A percentile compares a stretch with the other conserved stretches of the same genome.
Evolutionary conservation across 2,797 vertebrate species (phyloP).

Genomic region (Antennarius maculatus): DNA sequence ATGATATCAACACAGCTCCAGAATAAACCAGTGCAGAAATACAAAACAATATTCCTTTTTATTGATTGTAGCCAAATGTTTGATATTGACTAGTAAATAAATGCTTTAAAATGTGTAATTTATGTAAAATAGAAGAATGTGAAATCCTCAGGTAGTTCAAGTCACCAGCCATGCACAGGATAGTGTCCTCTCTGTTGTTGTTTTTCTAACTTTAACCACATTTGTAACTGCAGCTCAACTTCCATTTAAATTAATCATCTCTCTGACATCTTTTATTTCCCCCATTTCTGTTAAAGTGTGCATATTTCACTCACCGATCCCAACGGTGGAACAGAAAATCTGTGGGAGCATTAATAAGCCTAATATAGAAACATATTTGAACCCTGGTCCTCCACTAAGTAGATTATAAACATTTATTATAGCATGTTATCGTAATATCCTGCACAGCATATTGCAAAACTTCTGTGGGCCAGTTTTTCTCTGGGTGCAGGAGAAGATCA

Average conservation of each 20-base stretch:
- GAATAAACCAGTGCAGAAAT: neutral
- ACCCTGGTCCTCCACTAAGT: slow-evolving; percentile 91
- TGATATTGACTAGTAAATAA: neutral
- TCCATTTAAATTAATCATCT: slow-evolving; percentile 56
- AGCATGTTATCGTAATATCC: slow-evolving; percentile 99
- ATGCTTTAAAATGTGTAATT: neutral
- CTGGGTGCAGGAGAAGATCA: slow-evolving; percentile 94
- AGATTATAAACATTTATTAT: slow-evolving; percentile 99
- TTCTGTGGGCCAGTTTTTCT: slow-evolving; percentile 96
- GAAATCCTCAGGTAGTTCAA: neutral
- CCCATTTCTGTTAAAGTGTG: slow-evolving; percentile 63
- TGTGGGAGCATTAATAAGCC: slow-evolving; percentile 90
- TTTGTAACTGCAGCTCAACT: slow-evolving; percentile 17
- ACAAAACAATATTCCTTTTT: neutral
- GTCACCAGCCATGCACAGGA: neutral
- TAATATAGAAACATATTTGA: slow-evolving; percentile 91
- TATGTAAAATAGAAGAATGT: neutral
- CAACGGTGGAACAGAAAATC: slow-evolving; percentile 72
- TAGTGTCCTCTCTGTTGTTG: neutral
- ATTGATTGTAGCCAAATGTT: neutral
- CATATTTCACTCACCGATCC: slow-evolving; percentile 63
- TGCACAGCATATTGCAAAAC: slow-evolving; percentile 96
- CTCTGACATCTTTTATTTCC: slow-evolving; percentile 57
- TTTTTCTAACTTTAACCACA: neutral
- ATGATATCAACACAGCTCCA: neutral